A percentile compares a stretch with the other conserved stretches of the same genome.
These are phyloP conservation scores for Tokudaia muenninki DNA, from an alignment of 2,797 vertebrate species.

Conservation along the genomic window DNA sequence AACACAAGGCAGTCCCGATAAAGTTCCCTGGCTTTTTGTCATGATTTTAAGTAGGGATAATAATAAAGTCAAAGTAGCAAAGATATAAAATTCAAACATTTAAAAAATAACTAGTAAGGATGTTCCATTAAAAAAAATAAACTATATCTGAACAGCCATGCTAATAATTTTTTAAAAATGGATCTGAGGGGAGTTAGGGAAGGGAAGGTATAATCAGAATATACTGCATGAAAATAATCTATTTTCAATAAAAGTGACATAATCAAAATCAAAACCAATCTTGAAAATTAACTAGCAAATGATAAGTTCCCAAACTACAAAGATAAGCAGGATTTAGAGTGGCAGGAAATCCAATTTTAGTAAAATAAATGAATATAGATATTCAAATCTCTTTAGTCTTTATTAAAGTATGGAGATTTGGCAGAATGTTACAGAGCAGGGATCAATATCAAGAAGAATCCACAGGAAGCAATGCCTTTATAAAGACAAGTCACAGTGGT, in stretches of 20 bases:
- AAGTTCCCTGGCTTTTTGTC: neutral
- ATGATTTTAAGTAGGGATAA: neutral
- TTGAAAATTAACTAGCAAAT: neutral
- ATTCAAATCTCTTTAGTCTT: slow-evolving; percentile 5
- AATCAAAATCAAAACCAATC: neutral
- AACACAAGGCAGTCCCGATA: neutral
- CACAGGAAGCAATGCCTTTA: neutral
- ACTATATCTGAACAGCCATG: neutral
- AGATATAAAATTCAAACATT: neutral
- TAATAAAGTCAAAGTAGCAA: neutral
- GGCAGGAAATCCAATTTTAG: slow-evolving; percentile 33
- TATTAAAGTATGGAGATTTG: neutral
- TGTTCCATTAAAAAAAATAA: neutral
- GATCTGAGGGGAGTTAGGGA: neutral
- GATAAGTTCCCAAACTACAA: neutral
- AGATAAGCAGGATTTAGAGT: slow-evolving; percentile 23
- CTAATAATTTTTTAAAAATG: neutral
- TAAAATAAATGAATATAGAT: slow-evolving; percentile 39
- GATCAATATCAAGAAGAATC: slow-evolving; percentile 36
- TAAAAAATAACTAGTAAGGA: neutral
- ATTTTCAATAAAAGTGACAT: neutral
- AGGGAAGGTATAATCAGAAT: neutral
- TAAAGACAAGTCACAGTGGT: neutral
- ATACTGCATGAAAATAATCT: neutral
- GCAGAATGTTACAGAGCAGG: neutral